phyloP scores from a whole-genome alignment of 1,140 invertebrate genomes.

The Formica exsecta region DNA sequence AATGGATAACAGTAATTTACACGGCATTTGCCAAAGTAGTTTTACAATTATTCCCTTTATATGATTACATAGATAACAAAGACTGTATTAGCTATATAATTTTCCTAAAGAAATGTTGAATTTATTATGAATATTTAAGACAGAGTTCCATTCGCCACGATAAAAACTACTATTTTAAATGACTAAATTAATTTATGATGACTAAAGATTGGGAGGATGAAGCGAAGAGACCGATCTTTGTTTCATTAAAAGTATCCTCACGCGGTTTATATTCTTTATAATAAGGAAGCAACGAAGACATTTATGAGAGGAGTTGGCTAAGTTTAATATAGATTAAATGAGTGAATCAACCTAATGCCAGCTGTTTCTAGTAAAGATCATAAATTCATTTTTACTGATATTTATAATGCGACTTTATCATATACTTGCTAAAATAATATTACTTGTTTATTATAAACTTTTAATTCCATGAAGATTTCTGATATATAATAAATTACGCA shows the following conservation, averaged over 20 bases:
- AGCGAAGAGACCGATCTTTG: neutral
- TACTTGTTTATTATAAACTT: neutral
- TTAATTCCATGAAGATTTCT: neutral
- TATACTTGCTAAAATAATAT: neutral
- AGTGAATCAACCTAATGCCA: neutral
- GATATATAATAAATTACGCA: slow-evolving; percentile 8
- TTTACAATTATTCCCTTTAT: slow-evolving; percentile 37
- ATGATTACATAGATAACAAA: slow-evolving; percentile 3
- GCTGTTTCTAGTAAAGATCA: neutral
- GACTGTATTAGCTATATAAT: neutral
- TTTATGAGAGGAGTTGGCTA: slow-evolving; percentile 16
- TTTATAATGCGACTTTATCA: neutral
- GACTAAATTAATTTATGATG: slow-evolving; percentile 41
- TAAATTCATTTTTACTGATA: slow-evolving; percentile 16
- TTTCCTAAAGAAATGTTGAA: neutral
- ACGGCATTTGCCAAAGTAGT: neutral
- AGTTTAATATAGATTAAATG: slow-evolving; percentile 37
- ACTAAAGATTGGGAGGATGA: neutral
- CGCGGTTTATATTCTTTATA: slow-evolving; percentile 4
- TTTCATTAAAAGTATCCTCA: neutral
- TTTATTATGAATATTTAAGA: slow-evolving; percentile 5
- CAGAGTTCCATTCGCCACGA: neutral
- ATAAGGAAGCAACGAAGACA: neutral
- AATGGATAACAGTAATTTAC: slow-evolving; percentile 34
- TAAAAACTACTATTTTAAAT: neutral